A percentile compares a stretch with the other conserved stretches of the same genome.
Evolutionary conservation across 53 echinoderm and acorn worm genomes (phyloP).

Genomic region (Holothuria leucospilota): DNA sequence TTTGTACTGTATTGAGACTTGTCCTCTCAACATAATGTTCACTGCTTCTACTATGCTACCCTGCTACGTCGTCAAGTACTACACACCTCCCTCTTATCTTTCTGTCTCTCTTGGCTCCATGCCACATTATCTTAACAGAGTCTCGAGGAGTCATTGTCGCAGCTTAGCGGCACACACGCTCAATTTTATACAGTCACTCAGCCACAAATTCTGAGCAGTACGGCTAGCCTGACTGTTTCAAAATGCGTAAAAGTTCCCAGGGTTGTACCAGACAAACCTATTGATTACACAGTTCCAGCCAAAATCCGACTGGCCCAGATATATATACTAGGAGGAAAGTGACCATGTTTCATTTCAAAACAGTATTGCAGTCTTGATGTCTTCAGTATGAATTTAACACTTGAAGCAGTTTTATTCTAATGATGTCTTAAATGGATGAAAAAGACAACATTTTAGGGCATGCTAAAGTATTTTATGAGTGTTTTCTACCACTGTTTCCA

Average conservation of each 20-base stretch:
- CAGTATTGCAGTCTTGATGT: not conserved
- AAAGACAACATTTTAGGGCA: too few relatives aligned
- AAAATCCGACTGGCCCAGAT: slow-evolving; percentile 24
- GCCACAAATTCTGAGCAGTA: not conserved
- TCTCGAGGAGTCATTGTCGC: not conserved
- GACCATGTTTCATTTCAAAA: slow-evolving; percentile 1
- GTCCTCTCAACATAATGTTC: too few relatives aligned
- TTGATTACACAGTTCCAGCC: slow-evolving; percentile 32
- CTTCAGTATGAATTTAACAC: too few relatives aligned
- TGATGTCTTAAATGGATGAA: too few relatives aligned
- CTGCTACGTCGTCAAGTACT: too few relatives aligned
- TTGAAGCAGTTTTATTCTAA: too few relatives aligned
- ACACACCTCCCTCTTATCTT: too few relatives aligned
- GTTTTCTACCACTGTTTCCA: too few relatives aligned
- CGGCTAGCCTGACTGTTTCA: not conserved
- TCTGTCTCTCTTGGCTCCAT: not conserved
- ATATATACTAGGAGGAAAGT: not conserved
- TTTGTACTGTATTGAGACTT: too few relatives aligned
- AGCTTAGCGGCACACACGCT: slow-evolving; percentile 7
- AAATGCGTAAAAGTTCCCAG: slow-evolving; percentile 1
- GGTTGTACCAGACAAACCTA: slow-evolving; percentile 38
- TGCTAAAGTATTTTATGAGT: too few relatives aligned
- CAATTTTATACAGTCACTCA: not conserved
- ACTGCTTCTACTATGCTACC: too few relatives aligned
- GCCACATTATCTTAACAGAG: slow-evolving; percentile 9